These are phyloP conservation scores for Drosophila lutescens DNA, from an alignment of 2,888 invertebrate genomes.

Conservation along the genomic window DNA sequence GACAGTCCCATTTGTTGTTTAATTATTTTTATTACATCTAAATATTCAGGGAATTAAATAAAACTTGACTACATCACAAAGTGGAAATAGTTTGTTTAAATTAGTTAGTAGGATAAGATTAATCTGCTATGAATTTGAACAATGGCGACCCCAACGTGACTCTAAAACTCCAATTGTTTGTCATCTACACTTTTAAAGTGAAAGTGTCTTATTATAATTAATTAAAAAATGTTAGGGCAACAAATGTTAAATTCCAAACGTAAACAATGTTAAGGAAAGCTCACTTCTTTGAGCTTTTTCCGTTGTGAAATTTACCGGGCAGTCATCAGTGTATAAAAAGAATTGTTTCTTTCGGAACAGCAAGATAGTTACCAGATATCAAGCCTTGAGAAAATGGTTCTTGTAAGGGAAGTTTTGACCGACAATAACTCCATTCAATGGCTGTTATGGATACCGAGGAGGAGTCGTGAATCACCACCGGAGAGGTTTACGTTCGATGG, in stretches of 20 bases:
- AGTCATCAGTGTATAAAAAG: conserved; percentile 5
- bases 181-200: no score
- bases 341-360: not conserved
- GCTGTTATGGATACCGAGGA: conserved; percentile 7
- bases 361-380: not conserved
- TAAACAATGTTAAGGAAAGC: conserved; percentile 27
- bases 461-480: no score
- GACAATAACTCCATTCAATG: conserved; percentile 18
- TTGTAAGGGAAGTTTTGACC: not conserved
- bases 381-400: not conserved
- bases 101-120: not conserved
- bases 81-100: not conserved
- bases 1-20: conserved; percentile 4
- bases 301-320: conserved; percentile 20
- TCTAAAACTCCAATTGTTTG: no score
- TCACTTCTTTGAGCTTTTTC: conserved; percentile 17
- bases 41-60: conserved; percentile 42
- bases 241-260: not conserved
- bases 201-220: not conserved
- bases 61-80: conserved; percentile 23
- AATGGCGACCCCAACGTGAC: no score
- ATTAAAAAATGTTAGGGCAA: not conserved
- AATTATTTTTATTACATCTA: conserved; percentile 9
- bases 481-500: not conserved
- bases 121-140: no score